Base-by-base conservation (phyloP, 2,888 invertebrate genomes). In the Agonopterix alstromeriana region DNA sequence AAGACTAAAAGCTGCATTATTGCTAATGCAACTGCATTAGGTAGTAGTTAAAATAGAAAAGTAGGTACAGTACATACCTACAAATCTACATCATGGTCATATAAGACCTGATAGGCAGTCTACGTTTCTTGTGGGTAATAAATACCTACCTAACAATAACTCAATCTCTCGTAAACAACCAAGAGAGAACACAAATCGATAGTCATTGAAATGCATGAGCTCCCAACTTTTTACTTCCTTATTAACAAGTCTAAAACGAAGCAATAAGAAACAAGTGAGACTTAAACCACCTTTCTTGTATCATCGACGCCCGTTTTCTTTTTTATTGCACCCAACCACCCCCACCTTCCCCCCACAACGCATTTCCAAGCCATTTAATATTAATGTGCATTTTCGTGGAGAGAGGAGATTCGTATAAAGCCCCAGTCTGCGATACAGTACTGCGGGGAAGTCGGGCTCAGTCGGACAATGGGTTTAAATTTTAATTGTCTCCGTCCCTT, bases 281-380 rank as follows among this genome's bases (percentile, higher is more conserved):
- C 68, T 72, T 63, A 66, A 73, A 68, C 67, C 65, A 70, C 71
- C 69, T 75, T 70, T 63, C 62, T 63, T 64, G 77, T 82, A 82
- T 83, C 81, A 85, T 83, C 77, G 79, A 76, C 78, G 79, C 77
- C 73, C 70, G 70, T 75, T 81, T 65, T 64, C 67, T 78, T 82
- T 83, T 87, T 85, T 82, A 81, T 77, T 78, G 78, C 73, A 73
- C 57, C 70, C 74, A 60, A 73, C 73, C 65, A 53, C 57, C 67
- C 65, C 68, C 69, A 65, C 53, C 61, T 54, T 55, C 51, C 65
- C 66, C 72, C 79, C 74, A 76, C 82, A 73, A 85, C 84, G 82
- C 87, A 87, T 88, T 89, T 89, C 89, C 89, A 84, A 87, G 86
- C 89, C 89, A 89, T 89, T 89, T 89, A 89, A 89, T 89, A 89